Evolutionary conservation across 2,797 vertebrate species (phyloP), one percentile per base, ranked within the genome.

Genomic region (Cetoscarus ocellatus): DNA sequence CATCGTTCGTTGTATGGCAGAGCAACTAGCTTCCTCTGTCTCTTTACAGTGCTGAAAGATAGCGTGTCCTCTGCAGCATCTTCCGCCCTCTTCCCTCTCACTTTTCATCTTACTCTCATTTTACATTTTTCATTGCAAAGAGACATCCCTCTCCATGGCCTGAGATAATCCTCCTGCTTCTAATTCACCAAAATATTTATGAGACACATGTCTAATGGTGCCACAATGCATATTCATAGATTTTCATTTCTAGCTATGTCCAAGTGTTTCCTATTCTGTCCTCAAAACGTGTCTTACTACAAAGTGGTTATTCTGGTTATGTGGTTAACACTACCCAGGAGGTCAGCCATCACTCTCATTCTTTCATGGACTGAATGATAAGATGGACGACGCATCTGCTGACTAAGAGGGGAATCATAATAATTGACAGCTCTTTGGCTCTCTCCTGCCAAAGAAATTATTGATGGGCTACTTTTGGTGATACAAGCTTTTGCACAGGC

Each of bases 141-240:
- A 84, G 65, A 65, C 63, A 67, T 68, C 45, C 50, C 55, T 70
- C 65, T 77, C 68, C 42, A 19, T 14, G 38, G 62, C 61, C 73
- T 0, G 35, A 85, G 75, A 56, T 50, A 68, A 87, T 44, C 77
- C 75, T 70, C 65, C 63, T 78, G 78, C 74, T 79, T 70, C 81
- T 84, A 73, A 77, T 82, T 87, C 86, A 62, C 77, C 62, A 60
- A 83, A 27, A 79, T 83, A 81, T 91, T 89, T 82, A 88, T 82
- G 82, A 89, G 87, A 73, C 65, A 61, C 77, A 73, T 61, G 27
- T 88, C 85, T 91, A 87, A 89, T 86, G 77, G 73, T 18, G 76
- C 61, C 77, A 70, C 80, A 69, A 89, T 91, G 89, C 88, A 92
- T 92, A 93, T 93, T 91, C 92, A 94, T 92, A 81, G 71, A 79